Percentiles rank a stretch among this genome's conserved stretches.
Conservation (phyloP, 2,113 vertebrate genomes). For the Boulengeromyrus knoepffleri region DNA sequence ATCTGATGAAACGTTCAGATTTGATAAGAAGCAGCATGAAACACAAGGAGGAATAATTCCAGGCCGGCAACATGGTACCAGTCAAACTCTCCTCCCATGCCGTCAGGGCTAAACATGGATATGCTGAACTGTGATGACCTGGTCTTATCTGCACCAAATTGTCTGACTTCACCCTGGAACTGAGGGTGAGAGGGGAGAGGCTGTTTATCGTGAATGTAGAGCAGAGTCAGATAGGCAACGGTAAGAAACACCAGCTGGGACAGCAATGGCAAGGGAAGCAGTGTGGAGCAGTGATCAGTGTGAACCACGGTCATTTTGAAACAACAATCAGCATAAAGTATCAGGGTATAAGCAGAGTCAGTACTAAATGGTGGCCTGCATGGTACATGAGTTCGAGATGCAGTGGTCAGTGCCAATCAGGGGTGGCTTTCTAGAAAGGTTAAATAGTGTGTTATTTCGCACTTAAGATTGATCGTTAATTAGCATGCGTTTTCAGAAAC, state of each 20-base stretch:
- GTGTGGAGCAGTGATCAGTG: neutral
- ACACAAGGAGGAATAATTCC: slow-evolving; percentile 7
- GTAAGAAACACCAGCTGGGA: neutral
- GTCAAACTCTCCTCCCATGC: slow-evolving; percentile 25
- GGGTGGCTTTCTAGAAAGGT: too few species aligned
- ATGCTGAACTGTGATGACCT: neutral
- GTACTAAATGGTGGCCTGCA: neutral
- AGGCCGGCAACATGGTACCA: slow-evolving; percentile 23
- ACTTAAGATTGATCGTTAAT: too few species aligned
- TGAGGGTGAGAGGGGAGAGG: neutral
- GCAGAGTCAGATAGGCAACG: neutral
- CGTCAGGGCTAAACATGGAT: neutral
- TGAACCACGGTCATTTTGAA: neutral
- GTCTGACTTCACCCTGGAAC: slow-evolving; percentile 10
- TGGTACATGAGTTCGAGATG: neutral
- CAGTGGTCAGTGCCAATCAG: neutral
- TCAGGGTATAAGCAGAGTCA: neutral
- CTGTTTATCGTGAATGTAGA: slow-evolving; percentile 3
- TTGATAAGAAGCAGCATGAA: slow-evolving; percentile 21
- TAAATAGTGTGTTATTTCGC: too few species aligned
- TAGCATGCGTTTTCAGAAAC: too few species aligned
- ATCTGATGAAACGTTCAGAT: slow-evolving; percentile 30
- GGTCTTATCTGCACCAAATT: neutral
- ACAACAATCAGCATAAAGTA: neutral
- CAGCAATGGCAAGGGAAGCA: neutral